These are phyloP conservation scores for Nezara viridula DNA, from an alignment of 2,888 invertebrate species.

Conservation along the genomic window DNA sequence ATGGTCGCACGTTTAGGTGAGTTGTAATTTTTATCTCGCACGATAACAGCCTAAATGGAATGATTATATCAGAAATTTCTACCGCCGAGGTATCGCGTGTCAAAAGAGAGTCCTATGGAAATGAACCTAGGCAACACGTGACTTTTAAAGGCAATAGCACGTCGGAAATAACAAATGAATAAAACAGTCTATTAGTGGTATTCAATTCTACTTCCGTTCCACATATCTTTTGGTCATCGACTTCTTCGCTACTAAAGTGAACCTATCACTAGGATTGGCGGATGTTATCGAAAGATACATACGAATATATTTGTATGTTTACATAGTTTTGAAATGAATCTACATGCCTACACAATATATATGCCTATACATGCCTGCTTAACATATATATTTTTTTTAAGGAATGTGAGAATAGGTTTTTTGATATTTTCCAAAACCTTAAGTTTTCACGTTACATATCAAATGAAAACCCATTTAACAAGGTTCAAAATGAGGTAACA, in stretches of 20 bases:
- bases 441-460: no score
- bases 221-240: conserved; percentile 20
- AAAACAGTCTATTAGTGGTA: background rate
- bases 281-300: no score
- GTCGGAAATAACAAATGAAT: conserved; percentile 2
- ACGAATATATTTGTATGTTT: background rate
- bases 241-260: background rate
- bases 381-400: no score
- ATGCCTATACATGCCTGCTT: no score
- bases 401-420: no score
- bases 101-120: background rate
- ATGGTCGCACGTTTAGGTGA: background rate
- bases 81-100: background rate
- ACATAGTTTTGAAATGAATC: no score
- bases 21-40: background rate
- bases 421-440: no score
- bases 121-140: conserved; percentile 14
- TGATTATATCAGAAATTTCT: background rate
- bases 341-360: no score
- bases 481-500: no score
- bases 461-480: no score
- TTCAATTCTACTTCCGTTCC: conserved; percentile 15
- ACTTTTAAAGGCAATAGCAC: background rate
- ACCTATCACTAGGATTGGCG: background rate
- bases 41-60: background rate